A percentile compares a stretch with the other conserved stretches of the same genome.
Evolutionary conservation across 1,140 invertebrate genomes (phyloP).

Genomic region (Brachionus plicatilis): DNA sequence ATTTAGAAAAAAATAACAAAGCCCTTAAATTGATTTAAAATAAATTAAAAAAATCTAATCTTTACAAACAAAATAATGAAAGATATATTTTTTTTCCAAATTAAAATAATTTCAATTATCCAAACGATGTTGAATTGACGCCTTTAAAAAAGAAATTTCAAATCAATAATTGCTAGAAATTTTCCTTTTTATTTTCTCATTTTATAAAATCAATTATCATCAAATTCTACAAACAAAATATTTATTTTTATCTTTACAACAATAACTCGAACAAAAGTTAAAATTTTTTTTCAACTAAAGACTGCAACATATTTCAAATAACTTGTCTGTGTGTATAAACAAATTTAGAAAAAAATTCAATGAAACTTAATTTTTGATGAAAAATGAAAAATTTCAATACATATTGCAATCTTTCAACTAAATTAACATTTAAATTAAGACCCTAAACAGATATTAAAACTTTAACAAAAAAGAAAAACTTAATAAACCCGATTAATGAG

Average conservation of each 20-base stretch:
- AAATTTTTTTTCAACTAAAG: background rate
- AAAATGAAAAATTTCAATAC: background rate
- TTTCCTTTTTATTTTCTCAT: background rate
- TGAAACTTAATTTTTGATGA: background rate
- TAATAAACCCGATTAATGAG: background rate
- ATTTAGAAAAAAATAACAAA: too few species aligned
- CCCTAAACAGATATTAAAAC: background rate
- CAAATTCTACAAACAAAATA: background rate
- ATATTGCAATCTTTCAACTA: slow-evolving; percentile 12
- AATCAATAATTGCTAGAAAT: too few species aligned
- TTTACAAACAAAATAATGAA: too few species aligned
- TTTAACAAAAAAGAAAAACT: background rate
- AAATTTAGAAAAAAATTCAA: background rate
- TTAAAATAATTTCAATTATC: too few species aligned
- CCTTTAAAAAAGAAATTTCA: too few species aligned
- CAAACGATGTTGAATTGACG: too few species aligned
- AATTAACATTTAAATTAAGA: background rate
- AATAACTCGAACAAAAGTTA: background rate
- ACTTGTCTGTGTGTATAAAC: background rate
- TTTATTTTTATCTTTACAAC: background rate
- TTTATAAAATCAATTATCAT: background rate
- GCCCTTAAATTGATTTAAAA: too few species aligned
- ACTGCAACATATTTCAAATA: background rate
- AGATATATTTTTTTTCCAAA: too few species aligned
- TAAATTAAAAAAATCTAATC: too few species aligned